Evolutionary conservation across 2,797 vertebrate genomes (phyloP).

Genomic region (Anguilla pacifica): DNA sequence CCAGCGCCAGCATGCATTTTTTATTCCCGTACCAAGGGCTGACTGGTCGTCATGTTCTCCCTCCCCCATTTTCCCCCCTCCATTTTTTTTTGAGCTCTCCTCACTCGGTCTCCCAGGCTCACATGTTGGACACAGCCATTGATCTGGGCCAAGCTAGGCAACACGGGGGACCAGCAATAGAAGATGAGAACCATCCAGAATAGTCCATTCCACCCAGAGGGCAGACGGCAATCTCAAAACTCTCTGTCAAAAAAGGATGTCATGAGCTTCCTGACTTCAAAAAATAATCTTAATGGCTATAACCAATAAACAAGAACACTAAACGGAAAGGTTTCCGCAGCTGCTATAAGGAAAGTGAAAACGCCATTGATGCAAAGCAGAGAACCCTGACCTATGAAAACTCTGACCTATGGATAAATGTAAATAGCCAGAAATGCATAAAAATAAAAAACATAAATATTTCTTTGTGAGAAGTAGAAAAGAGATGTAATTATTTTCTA

Average conservation of each 20-base stretch:
- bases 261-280: not conserved
- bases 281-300: conserved; percentile 14
- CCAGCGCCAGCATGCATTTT: conserved; percentile 67
- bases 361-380: not conserved
- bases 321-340: not conserved
- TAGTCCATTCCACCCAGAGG: conserved; percentile 31
- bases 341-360: not conserved
- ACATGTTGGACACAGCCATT: conserved; percentile 10
- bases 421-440: conserved; percentile 12
- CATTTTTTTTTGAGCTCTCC: conserved; percentile 31
- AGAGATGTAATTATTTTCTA: conserved; percentile 21
- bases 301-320: no score
- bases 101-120: conserved; percentile 33
- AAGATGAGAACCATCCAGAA: conserved; percentile 25
- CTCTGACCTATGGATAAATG: not conserved
- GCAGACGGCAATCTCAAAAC: conserved; percentile 37
- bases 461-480: not conserved
- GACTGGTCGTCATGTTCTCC: conserved; percentile 63
- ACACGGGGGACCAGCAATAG: not conserved
- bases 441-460: not conserved
- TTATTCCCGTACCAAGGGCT: conserved; percentile 58
- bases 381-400: not conserved
- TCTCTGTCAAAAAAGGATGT: not conserved
- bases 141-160: not conserved
- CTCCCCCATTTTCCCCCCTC: conserved; percentile 11